A percentile compares a stretch with the other conserved stretches of the same genome.
These are phyloP conservation scores for Drosophila kikkawai DNA, from an alignment of 1,140 invertebrate species.

Conservation along the genomic window DNA sequence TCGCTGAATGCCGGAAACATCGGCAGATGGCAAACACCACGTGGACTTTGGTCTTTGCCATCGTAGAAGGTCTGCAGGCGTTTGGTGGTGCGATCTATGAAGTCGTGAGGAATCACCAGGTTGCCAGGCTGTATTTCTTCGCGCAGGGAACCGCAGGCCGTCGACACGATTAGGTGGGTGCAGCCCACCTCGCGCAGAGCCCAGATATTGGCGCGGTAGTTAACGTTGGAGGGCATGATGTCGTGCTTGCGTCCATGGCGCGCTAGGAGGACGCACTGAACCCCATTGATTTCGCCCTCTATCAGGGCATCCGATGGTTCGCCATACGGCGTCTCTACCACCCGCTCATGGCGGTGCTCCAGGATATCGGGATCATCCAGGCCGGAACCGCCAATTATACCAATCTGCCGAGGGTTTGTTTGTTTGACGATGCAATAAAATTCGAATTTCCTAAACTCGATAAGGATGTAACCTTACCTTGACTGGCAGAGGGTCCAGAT, in stretches of 20 bases:
- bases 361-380: conserved; percentile 94
- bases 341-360: conserved; percentile 88
- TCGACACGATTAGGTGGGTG: conserved; percentile 94
- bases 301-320: conserved; percentile 93
- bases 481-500: conserved; percentile 73
- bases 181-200: conserved; percentile 95
- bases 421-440: background rate
- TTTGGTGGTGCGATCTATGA: conserved; percentile 94
- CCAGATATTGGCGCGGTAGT: conserved; percentile 99
- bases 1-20: conserved; percentile 95
- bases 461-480: conserved; percentile 53
- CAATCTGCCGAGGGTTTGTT: conserved; percentile 88
- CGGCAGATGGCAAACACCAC: conserved; percentile 96
- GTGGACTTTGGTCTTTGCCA: conserved; percentile 87
- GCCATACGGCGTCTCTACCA: conserved; percentile 93
- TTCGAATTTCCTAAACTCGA: background rate
- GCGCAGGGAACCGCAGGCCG: conserved; percentile 91
- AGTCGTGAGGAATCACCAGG: conserved; percentile 96
- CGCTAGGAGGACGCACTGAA: conserved; percentile 91
- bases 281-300: conserved; percentile 90
- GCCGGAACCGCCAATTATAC: conserved; percentile 98
- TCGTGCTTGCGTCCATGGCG: conserved; percentile 96
- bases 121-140: conserved; percentile 95
- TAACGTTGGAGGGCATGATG: conserved; percentile 91
- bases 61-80: conserved; percentile 96